phyloP scores from a whole-genome alignment of 2,888 invertebrate genomes.

The Hyposoter dolosus region DNA sequence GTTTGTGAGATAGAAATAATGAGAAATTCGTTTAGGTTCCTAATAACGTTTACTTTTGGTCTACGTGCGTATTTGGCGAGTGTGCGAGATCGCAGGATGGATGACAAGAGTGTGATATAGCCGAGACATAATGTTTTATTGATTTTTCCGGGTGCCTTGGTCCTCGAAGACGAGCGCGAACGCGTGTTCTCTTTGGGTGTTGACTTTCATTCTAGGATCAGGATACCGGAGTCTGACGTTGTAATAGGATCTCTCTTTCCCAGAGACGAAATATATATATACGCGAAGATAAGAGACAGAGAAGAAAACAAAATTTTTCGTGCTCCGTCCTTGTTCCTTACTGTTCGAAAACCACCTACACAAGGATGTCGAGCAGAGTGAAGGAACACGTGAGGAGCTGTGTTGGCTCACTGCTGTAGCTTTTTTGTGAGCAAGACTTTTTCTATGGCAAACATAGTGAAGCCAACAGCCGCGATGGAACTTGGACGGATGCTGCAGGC shows the following conservation, averaged over 20 bases:
- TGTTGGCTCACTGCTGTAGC: not conserved
- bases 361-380: not conserved
- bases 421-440: conserved; percentile 24
- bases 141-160: conserved; percentile 49
- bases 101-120: conserved; percentile 22
- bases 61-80: not conserved
- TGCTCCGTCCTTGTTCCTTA: not conserved
- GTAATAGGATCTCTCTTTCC: conserved; percentile 58
- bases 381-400: not conserved
- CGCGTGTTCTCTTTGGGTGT: conserved; percentile 43
- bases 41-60: not conserved
- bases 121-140: conserved; percentile 46
- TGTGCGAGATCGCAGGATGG: conserved; percentile 1
- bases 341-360: conserved; percentile 5
- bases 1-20: not conserved
- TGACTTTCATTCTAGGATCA: conserved; percentile 62
- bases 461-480: not conserved
- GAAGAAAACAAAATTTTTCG: conserved; percentile 19
- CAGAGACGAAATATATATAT: conserved; percentile 13
- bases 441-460: conserved; percentile 1
- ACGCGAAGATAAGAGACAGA: conserved; percentile 9
- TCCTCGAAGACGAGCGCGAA: conserved; percentile 32
- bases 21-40: not conserved
- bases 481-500: not conserved
- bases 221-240: conserved; percentile 41